Evolutionary conservation across 2,113 vertebrate species (phyloP), one percentile per base, ranked within the genome.

Genomic region (Propithecus coquereli): DNA sequence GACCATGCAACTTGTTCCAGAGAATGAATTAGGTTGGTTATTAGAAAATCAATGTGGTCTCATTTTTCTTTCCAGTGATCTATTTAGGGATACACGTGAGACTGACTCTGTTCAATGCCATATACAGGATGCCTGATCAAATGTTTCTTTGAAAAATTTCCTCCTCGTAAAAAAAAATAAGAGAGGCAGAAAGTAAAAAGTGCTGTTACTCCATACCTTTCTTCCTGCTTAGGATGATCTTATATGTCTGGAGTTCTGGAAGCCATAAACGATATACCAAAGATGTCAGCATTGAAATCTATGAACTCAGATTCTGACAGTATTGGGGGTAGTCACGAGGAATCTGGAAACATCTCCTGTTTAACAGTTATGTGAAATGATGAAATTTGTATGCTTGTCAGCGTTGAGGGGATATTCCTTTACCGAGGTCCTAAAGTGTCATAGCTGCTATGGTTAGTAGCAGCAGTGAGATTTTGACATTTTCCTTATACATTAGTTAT

Each of bases 121-220:
- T 23, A 12, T 8, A 90, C 34, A 76, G 4, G 3, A 61, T 54
- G 23, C 70, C 32, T n/a, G 6, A 14, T 57, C 4, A 40, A 17
- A 27, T 63, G 1, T 47, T 76, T 81, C 13, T 82, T 23, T 57
- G 43, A 66, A 70, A 73, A 68, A 59, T 25, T 47, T 4, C 34
- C 10, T 40, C 45, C 1, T 4, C 20, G 40, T 25, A 3, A 12
- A 77, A 6, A 12, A 77, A 65, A 47, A 52, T 12, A 86, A 47
- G 2, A 76, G 7, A 34, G 9, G 20, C 6, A 45, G 4, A 34
- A 45, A 12, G 17, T 54, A 25, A 37, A 34, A 43, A 1, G 0
- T 4, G 3, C 2, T 5, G 18, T 22, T 61, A 32, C 1, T 30
- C 13, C 14, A 40, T 57, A 23, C 2, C 7, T n/a, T 20, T 77